These are phyloP conservation scores for Pholis gunnellus DNA, from an alignment of 2,113 vertebrate species.

Conservation along the genomic window DNA sequence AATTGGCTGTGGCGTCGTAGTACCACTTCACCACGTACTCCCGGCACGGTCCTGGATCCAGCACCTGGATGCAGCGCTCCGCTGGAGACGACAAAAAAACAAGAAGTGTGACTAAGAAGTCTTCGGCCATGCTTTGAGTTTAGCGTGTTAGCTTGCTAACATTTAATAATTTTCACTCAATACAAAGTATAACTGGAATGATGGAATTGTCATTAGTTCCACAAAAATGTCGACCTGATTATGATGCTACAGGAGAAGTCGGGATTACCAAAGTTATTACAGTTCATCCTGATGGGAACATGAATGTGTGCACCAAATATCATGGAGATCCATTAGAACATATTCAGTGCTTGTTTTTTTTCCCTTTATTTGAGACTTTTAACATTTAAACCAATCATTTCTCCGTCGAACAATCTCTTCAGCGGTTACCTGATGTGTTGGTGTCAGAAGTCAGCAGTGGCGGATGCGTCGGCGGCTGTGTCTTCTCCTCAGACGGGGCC, in stretches of 20 bases:
- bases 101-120: neutral
- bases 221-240: neutral
- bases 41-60: conserved; percentile 86
- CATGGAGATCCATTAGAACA: neutral
- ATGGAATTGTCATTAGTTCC: neutral
- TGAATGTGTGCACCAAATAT: neutral
- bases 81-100: conserved; percentile 58
- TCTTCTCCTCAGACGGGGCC: conserved; percentile 1
- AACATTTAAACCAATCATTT: neutral
- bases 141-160: neutral
- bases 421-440: conserved; percentile 46
- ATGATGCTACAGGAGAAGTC: neutral
- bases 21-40: conserved; percentile 89
- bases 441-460: conserved; percentile 9
- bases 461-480: neutral
- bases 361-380: neutral
- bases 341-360: neutral
- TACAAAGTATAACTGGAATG: neutral
- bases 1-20: conserved; percentile 85
- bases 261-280: neutral
- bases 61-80: conserved; percentile 78
- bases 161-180: neutral
- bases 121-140: too few species aligned
- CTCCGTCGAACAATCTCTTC: neutral
- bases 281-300: neutral